Conservation (phyloP, 2,888 invertebrate species). For the Drosophila greeni region DNA sequence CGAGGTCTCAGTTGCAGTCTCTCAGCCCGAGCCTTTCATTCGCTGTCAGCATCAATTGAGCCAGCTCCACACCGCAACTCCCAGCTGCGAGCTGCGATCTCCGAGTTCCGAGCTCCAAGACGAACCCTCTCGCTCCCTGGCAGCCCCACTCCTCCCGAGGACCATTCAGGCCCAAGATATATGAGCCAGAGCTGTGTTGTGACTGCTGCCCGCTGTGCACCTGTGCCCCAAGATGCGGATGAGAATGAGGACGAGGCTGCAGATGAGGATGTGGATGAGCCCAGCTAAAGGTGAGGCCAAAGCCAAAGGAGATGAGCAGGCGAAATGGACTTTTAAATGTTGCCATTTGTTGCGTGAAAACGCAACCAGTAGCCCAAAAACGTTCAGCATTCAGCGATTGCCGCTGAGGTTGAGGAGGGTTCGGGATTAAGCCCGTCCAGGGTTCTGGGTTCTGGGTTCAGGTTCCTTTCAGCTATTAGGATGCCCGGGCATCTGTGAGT, state of each 20-base stretch:
- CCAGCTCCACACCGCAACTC: conserved; percentile 45
- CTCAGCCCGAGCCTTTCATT: conserved; percentile 63
- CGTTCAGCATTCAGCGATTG: conserved; percentile 44
- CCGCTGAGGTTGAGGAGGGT: conserved; percentile 27
- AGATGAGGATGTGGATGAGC: conserved; percentile 30
- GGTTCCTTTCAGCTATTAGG: conserved; percentile 55
- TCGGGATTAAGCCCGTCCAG: neutral
- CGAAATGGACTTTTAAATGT: conserved; percentile 76
- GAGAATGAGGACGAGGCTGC: conserved; percentile 29
- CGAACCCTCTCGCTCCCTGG: conserved; percentile 1
- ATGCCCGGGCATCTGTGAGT: conserved; percentile 21
- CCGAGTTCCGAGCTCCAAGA: conserved; percentile 8
- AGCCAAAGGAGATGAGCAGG: conserved; percentile 53
- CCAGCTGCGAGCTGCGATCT: conserved; percentile 10
- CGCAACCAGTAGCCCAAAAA: conserved; percentile 60
- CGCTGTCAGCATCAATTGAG: conserved; percentile 73
- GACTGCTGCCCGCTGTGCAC: conserved; percentile 72
- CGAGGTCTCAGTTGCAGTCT: conserved; percentile 36
- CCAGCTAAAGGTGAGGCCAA: conserved; percentile 20
- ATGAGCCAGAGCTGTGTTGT: conserved; percentile 68
- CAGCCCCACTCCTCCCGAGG: conserved; percentile 3
- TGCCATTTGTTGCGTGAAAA: conserved; percentile 74
- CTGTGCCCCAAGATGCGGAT: conserved; percentile 55
- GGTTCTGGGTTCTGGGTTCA: conserved; percentile 29
- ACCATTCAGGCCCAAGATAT: conserved; percentile 52